Base-by-base conservation (phyloP, 2,888 invertebrate species). In the Chymomyza caudatula region DNA sequence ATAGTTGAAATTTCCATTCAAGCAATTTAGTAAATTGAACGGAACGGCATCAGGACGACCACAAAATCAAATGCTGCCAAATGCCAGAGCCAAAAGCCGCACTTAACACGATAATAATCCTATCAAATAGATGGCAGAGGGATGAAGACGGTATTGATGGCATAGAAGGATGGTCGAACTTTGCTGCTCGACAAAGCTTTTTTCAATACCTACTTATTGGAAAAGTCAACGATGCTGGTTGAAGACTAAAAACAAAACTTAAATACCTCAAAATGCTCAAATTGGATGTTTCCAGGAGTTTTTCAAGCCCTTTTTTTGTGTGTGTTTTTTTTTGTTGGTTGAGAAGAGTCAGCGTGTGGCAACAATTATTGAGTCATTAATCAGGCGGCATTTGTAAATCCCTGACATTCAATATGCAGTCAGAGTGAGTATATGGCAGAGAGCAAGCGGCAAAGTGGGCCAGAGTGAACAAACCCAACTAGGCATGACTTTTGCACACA, bases 291-390 rank as follows among this genome's bases (percentile, higher is more conserved):
- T 63, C 52, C 37, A 22, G 23, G 37, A 47, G 63, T 62, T 59
- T 57, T 53, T 23, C 51, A 29, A 43, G 65, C 20, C 47, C 59
- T 15, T 5, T 29, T 0, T 19, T 17, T n/a, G n/a, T n/a, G n/a
- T n/a, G n/a, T n/a, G n/a, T n/a, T 61, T 22, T 51, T 23, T 22
- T 20, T 49, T 37, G 6, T 29, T 56, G 37, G 25, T 6, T 56
- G 11, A 51, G 53, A 47, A 15, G 44, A 44, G 13, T 1, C 19
- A 47, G 67, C 66, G 67, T 81, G 69, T 79, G 82, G 67, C 76
- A 79, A 72, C 87, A 87, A 87, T 87, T 87, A 87, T 87, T 86
- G 81, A 79, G 78, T 87, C 86, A 87, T 87, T 87, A 85, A 87
- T 87, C 87, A 87, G 86, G 72, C 82, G 74, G 76, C 75, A 85